Base-by-base conservation (phyloP, 2,797 vertebrate genomes). In the Falco biarmicus region DNA sequence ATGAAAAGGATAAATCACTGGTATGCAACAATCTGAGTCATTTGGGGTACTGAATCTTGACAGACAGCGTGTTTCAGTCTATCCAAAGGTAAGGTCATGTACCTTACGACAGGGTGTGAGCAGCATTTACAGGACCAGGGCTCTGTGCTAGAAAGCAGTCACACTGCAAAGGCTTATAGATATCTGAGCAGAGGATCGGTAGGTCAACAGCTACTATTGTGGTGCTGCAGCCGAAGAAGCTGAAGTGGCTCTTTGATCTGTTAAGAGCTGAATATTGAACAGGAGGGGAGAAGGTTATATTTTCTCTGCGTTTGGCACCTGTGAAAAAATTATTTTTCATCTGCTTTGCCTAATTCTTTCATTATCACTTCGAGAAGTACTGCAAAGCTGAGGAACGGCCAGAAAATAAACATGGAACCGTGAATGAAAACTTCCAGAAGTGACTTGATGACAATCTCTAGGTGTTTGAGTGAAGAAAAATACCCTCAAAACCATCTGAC, bases 341-440 rank as follows among this genome's bases (percentile, higher is more conserved):
- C 34, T 73, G 20, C 14, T 94, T 90, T 82, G 56, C 83, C 45
- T 90, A 64, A 90, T 89, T 96, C 57, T 89, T 53, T 89, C 90
- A 69, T 70, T 87, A 69, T 75, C 41, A 21, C 84, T 89, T 85
- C 64, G 41, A 80, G 48, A 85, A 94, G 50, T 80, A 31, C 56
- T 25, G 13, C 63, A 66, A 63, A 95, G 66, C 25, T 80, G 71
- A 90, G 77, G 43, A 77, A 41, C 41, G 53, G 24, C 57, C 75
- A 77, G 87, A 85, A 93, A 89, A 84, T 87, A 90, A 91, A 34
- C 66, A 56, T 18, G 37, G 20, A 84, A 47, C 31, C 1, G 1
- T 53, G 56, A 77, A 77, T 64, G 90, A 89, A 91, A 89, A 43
- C 60, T 50, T 71, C 53, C 4, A 51, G 28, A 79, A 79, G 21